Evolutionary conservation across 2,113 vertebrate species (phyloP).

Genomic region (Nannobrachium achirus): DNA sequence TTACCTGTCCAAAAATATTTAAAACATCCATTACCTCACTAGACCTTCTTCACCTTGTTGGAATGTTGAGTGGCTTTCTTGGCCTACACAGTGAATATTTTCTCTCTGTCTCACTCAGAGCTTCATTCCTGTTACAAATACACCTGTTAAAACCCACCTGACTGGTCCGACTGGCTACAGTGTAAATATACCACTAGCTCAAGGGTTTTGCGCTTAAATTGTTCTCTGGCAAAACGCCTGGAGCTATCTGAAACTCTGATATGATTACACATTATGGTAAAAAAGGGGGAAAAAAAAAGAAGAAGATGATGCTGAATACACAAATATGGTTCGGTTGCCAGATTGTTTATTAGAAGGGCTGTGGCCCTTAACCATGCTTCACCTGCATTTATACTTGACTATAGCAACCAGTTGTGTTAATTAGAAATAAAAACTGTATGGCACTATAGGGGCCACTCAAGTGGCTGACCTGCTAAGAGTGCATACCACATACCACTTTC

Average conservation of each 20-base stretch:
- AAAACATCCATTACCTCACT: constrained; percentile 16
- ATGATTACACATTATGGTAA: neutral
- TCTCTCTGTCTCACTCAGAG: constrained; percentile 36
- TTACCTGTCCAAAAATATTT: constrained; percentile 34
- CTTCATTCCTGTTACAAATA: constrained; percentile 27
- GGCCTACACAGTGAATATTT: constrained; percentile 14
- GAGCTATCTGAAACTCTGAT: constrained; percentile 19
- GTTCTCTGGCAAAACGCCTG: constrained; percentile 19
- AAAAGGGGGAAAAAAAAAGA: constrained; percentile 1
- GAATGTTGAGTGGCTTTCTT: constrained; percentile 27
- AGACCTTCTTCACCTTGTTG: constrained; percentile 37
- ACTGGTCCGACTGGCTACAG: constrained; percentile 57
- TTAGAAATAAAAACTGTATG: constrained; percentile 70
- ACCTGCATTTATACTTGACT: constrained; percentile 58
- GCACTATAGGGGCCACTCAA: constrained; percentile 69
- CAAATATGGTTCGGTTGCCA: constrained; percentile 9
- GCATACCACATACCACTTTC: too few species aligned
- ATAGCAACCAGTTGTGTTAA: too few species aligned
- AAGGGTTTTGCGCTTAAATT: neutral
- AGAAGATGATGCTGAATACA: neutral
- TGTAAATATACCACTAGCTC: constrained; percentile 40
- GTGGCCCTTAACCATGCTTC: constrained; percentile 60
- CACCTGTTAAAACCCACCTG: neutral
- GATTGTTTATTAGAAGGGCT: constrained; percentile 73
- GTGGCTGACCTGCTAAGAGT: constrained; percentile 15